These are phyloP conservation scores for Cynopterus brachyotis DNA, from an alignment of 2,113 vertebrate species.

Conservation along the genomic window DNA sequence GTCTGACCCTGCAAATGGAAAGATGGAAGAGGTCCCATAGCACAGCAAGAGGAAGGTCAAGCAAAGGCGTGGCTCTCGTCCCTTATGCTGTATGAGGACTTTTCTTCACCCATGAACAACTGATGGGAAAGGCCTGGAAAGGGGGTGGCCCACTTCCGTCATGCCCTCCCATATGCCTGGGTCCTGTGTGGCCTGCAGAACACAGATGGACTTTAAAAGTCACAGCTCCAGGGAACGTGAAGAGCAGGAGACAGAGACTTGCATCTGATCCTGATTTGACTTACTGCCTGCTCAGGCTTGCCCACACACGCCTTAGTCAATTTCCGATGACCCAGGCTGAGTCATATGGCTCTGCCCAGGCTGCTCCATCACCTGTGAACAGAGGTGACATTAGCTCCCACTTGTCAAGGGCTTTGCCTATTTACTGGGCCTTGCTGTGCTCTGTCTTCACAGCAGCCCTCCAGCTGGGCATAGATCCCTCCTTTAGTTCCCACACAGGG, in stretches of 20 bases:
- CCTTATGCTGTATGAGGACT: not conserved
- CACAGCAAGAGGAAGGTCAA: not conserved
- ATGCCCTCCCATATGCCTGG: not conserved
- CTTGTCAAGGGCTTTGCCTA: not conserved
- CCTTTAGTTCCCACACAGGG: not conserved
- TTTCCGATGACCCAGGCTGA: not conserved
- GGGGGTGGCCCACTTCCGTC: too few relatives aligned
- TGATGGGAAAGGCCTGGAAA: rapidly evolving
- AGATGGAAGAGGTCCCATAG: not conserved
- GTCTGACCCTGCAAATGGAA: not conserved
- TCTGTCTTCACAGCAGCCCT: not conserved
- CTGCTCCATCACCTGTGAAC: not conserved
- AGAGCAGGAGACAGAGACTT: not conserved
- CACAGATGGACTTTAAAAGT: rapidly evolving
- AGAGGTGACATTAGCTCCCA: not conserved
- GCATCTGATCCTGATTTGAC: too few relatives aligned
- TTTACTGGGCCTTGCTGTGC: rapidly evolving
- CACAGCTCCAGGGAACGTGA: not conserved
- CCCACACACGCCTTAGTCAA: too few relatives aligned
- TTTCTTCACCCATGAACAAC: not conserved
- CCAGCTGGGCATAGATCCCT: rapidly evolving
- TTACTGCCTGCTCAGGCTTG: too few relatives aligned
- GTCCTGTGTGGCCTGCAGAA: not conserved
- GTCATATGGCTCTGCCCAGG: not conserved
- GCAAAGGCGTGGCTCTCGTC: not conserved